Percentiles rank a stretch among this genome's conserved stretches.
phyloP scores from a whole-genome alignment of 2,113 vertebrate species.

The Gallinago paraguaiae region DNA sequence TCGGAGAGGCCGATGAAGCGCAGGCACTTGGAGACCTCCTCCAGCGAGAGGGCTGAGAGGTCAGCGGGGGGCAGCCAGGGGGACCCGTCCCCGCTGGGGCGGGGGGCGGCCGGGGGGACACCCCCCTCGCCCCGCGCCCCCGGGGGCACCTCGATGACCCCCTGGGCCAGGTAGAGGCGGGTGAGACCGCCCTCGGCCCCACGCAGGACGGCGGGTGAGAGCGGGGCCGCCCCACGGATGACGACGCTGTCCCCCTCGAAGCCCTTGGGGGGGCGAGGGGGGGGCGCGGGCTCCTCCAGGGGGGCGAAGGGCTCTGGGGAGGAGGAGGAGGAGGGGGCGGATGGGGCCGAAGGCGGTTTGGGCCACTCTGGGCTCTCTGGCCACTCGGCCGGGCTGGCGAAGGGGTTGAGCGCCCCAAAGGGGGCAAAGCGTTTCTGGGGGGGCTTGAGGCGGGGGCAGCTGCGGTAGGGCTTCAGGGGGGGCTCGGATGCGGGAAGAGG shows the following conservation, averaged over 20 bases:
- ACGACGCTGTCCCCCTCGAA: conserved; percentile 73
- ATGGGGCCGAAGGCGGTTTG: neutral
- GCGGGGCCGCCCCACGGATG: conserved; percentile 62
- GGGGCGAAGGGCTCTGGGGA: conserved; percentile 62
- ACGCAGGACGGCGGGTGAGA: conserved; percentile 77
- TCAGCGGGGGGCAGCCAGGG: conserved; percentile 91
- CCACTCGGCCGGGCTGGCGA: conserved; percentile 81
- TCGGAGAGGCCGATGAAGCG: conserved; percentile 95
- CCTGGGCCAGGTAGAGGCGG: conserved; percentile 75
- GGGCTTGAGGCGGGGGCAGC: conserved; percentile 82
- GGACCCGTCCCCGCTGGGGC: conserved; percentile 60
- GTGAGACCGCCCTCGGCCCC: conserved; percentile 75
- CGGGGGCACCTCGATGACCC: conserved; percentile 72
- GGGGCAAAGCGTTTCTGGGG: conserved; percentile 92
- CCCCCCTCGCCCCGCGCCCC: conserved; percentile 47
- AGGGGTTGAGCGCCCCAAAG: conserved; percentile 91
- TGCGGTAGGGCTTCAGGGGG: conserved; percentile 75
- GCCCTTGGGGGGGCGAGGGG: conserved; percentile 67
- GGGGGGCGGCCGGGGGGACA: conserved; percentile 43
- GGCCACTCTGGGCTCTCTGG: conserved; percentile 62
- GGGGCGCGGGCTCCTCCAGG: conserved; percentile 68
- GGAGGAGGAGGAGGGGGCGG: neutral
- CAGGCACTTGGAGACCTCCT: conserved; percentile 93
- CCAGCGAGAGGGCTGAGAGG: conserved; percentile 89
- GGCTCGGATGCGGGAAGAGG: conserved; percentile 73